Evolutionary conservation across 2,113 vertebrate species (phyloP).

Genomic region (Leptocoma aspasia): DNA sequence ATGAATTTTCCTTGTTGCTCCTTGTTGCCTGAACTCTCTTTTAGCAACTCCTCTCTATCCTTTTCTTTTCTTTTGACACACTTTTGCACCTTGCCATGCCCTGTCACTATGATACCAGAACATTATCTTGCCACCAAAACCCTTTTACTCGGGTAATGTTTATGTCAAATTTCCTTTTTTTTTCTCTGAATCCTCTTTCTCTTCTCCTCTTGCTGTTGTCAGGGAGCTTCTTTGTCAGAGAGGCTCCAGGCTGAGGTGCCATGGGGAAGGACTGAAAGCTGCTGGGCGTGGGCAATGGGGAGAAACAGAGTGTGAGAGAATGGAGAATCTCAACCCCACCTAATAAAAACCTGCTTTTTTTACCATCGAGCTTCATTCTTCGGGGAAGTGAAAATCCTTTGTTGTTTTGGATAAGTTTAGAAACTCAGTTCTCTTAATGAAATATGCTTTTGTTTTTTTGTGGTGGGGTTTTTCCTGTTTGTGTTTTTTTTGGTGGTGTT

Average conservation of each 20-base stretch:
- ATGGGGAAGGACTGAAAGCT: neutral
- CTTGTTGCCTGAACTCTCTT: neutral
- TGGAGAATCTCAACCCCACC: neutral
- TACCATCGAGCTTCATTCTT: neutral
- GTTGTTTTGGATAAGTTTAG: neutral
- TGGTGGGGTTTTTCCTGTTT: too few relatives aligned
- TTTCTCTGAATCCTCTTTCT: neutral
- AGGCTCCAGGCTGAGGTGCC: neutral
- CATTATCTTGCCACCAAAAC: neutral
- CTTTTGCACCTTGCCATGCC: neutral
- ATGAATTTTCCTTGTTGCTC: neutral
- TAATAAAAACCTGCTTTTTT: neutral
- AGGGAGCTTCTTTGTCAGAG: neutral
- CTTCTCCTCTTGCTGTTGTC: neutral
- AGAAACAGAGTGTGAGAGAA: neutral
- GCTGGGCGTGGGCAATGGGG: fast-evolving
- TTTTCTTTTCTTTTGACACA: neutral
- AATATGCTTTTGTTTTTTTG: neutral
- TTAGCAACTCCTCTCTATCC: neutral
- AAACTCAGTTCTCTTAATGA: neutral
- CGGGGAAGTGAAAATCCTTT: neutral
- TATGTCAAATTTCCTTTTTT: neutral
- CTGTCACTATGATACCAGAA: neutral
- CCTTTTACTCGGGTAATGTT: neutral
- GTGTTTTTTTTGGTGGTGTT: too few relatives aligned